phyloP scores from a whole-genome alignment of 2,888 invertebrate species.

The Papilio demoleus region DNA sequence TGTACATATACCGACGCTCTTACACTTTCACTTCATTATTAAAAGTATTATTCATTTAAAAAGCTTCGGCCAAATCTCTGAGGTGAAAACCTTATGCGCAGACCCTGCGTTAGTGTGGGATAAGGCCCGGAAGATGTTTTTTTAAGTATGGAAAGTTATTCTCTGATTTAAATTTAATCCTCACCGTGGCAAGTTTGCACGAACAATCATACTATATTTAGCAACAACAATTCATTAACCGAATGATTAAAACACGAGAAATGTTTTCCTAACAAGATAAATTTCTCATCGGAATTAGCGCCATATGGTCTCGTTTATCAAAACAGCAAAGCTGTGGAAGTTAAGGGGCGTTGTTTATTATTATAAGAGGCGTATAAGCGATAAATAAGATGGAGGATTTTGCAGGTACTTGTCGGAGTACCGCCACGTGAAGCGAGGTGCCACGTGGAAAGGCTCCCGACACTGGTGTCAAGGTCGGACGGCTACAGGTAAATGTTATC shows the following conservation, averaged over 20 bases:
- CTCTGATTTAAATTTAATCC: not conserved
- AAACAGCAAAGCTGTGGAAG: constrained; percentile 5
- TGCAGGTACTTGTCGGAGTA: constrained; percentile 96
- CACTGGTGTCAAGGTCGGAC: constrained; percentile 89
- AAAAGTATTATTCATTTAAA: too few relatives aligned
- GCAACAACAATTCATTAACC: not conserved
- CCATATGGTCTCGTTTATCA: constrained; percentile 6
- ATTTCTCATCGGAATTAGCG: constrained; percentile 10
- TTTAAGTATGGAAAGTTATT: not conserved
- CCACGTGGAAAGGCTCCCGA: constrained; percentile 95
- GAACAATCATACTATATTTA: not conserved
- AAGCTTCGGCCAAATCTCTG: too few relatives aligned
- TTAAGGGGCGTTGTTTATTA: constrained; percentile 22
- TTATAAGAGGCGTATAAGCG: constrained; percentile 8
- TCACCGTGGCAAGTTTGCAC: not conserved
- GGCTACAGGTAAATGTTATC: constrained; percentile 82
- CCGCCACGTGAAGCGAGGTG: constrained; percentile 97
- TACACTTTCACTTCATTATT: too few relatives aligned
- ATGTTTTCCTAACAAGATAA: constrained; percentile 21
- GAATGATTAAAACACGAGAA: not conserved
- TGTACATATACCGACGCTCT: too few relatives aligned
- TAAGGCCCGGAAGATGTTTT: too few relatives aligned
- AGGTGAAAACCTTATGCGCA: too few relatives aligned
- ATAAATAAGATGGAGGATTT: constrained; percentile 6
- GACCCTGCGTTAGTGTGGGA: too few relatives aligned